Evolutionary conservation across 2,888 invertebrate genomes (phyloP).

Genomic region (Anthophora plumipes): DNA sequence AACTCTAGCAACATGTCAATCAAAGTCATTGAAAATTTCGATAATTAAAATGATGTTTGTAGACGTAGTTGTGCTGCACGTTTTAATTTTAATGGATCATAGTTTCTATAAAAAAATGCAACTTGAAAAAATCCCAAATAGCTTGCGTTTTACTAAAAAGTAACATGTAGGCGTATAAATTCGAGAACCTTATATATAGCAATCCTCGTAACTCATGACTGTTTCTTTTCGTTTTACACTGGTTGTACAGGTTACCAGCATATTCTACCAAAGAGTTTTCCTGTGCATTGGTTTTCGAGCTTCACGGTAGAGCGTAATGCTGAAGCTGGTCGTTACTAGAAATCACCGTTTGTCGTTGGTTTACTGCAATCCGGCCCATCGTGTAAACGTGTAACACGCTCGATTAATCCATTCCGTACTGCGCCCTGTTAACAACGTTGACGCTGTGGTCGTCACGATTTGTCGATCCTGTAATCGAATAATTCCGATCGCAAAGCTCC

Average conservation of each 20-base stretch:
- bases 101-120: too few relatives aligned
- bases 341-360: slow-evolving; percentile 64
- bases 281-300: slow-evolving; percentile 48
- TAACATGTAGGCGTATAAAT: too few relatives aligned
- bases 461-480: slow-evolving; percentile 58
- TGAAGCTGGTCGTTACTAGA: slow-evolving; percentile 53
- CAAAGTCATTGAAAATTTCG: too few relatives aligned
- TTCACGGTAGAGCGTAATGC: slow-evolving; percentile 16
- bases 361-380: slow-evolving; percentile 56
- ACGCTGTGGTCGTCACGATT: slow-evolving; percentile 66
- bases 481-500: slow-evolving; percentile 37
- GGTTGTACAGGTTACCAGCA: not conserved
- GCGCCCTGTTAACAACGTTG: slow-evolving; percentile 67
- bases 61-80: too few relatives aligned
- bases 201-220: not conserved
- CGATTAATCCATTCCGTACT: slow-evolving; percentile 66
- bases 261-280: slow-evolving; percentile 36
- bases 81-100: too few relatives aligned
- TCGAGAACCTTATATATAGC: not conserved
- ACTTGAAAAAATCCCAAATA: too few relatives aligned
- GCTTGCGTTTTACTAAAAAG: too few relatives aligned
- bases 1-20: too few relatives aligned
- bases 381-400: slow-evolving; percentile 72
- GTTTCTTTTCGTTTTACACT: not conserved
- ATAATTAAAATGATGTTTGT: too few relatives aligned